These are phyloP conservation scores for Agrypnus murinus DNA, from an alignment of 2,888 invertebrate genomes.

Conservation along the genomic window DNA sequence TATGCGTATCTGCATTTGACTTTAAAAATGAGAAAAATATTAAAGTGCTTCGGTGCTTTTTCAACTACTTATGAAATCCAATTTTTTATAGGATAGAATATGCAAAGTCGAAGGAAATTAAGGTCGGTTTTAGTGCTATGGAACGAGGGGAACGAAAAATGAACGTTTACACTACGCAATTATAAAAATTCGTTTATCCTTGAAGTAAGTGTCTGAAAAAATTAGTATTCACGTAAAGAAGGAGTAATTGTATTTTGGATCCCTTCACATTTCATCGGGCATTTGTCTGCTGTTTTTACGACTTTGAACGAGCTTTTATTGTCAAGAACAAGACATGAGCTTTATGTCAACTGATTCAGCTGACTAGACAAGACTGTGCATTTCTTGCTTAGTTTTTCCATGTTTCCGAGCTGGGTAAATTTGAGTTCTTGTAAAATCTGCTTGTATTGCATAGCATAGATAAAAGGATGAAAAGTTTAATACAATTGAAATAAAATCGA, in stretches of 20 bases:
- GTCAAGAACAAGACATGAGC: constrained; percentile 38
- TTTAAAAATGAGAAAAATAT: constrained; percentile 46
- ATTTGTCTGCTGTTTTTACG: constrained; percentile 41
- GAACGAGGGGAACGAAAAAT: too few relatives aligned
- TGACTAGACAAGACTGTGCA: constrained; percentile 39
- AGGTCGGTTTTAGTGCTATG: not conserved
- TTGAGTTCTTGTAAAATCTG: constrained; percentile 1
- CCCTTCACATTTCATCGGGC: constrained; percentile 24
- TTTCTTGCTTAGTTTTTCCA: constrained; percentile 1
- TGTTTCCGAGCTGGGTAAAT: not conserved
- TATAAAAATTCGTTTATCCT: too few relatives aligned
- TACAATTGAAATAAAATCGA: not conserved
- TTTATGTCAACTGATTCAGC: constrained; percentile 45
- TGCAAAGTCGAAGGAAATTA: not conserved
- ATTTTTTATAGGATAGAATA: constrained; percentile 15
- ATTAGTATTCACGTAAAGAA: constrained; percentile 23
- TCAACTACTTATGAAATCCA: constrained; percentile 24
- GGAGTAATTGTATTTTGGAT: constrained; percentile 10
- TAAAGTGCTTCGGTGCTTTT: constrained; percentile 27
- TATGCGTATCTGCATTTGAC: constrained; percentile 49
- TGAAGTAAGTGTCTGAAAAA: too few relatives aligned
- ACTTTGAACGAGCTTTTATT: constrained; percentile 42
- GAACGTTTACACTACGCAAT: too few relatives aligned
- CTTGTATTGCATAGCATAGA: not conserved
- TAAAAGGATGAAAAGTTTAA: too few relatives aligned